Evolutionary conservation across 2,113 vertebrate genomes (phyloP).

Genomic region (Chlamydotis undulata): DNA sequence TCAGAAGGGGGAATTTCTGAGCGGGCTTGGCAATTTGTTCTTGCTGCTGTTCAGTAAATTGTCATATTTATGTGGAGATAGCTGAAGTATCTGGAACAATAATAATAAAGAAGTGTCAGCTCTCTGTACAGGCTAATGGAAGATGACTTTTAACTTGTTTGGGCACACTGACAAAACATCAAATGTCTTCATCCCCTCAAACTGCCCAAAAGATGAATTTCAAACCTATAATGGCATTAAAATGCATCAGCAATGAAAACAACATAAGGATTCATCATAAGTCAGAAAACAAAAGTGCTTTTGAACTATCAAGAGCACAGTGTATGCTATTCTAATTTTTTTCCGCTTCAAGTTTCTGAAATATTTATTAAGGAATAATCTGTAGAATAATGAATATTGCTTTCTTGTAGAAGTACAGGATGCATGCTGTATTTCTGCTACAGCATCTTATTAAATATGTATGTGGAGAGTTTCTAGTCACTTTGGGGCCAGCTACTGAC

Average conservation of each 20-base stretch:
- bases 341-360: constrained; percentile 66
- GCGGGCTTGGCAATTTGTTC: not conserved
- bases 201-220: constrained; percentile 60
- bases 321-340: constrained; percentile 29
- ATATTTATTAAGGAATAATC: constrained; percentile 78
- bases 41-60: not conserved
- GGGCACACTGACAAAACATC: not conserved
- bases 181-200: not conserved
- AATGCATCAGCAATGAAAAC: constrained; percentile 32
- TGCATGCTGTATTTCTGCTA: constrained; percentile 63
- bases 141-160: constrained; percentile 36
- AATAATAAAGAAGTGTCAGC: not conserved
- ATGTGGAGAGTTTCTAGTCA: constrained; percentile 58
- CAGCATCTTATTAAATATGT: constrained; percentile 76
- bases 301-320: constrained; percentile 45
- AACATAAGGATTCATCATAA: constrained; percentile 31
- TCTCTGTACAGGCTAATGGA: not conserved
- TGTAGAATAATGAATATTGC: constrained; percentile 75
- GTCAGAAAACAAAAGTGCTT: constrained; percentile 36
- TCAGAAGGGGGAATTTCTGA: not conserved
- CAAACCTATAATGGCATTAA: constrained; percentile 50
- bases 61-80: not conserved
- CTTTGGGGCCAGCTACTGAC: constrained; percentile 1
- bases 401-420: constrained; percentile 57
- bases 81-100: not conserved